Base-by-base conservation (phyloP, 2,113 vertebrate species). In the Tetrax tetrax region DNA sequence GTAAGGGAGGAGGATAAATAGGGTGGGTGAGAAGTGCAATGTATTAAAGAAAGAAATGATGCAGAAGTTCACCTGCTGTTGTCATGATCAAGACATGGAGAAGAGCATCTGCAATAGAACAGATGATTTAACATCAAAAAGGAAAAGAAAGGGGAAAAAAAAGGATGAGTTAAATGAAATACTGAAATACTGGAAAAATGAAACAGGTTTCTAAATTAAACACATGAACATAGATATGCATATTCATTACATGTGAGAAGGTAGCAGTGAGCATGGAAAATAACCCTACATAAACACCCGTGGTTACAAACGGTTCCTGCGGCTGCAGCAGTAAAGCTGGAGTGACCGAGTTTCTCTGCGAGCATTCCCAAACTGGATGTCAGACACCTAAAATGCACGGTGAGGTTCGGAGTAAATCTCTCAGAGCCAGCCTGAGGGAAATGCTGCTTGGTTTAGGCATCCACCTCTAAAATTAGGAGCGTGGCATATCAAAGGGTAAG, bases 21-120 rank as follows among this genome's bases (percentile, higher is more conserved):
- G 18, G 81, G 81, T 29, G 66, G 57, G 84, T 41, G 56, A 94
- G 74, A 93, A 91, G 69, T 90, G 79, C 97, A 96, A 84, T 80
- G 96, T 87, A 95, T 92, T 97, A 96, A 96, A 95, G 94, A 91
- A 96, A 98, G 97, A 98, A 98, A 98, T 97, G 95, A 98, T 97
- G 97, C 98, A 98, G 97, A 98, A 91, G 96, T 98, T 99, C 99
- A 99, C 99, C 99, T 99, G 99, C 99, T 99, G 98, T 98, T 98
- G 98, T 99, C 99, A 98, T 99, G 99, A 97, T 99, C 99, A 98
- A 98, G 98, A 98, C 98, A 99, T 97, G 99, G 99, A 99, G 99
- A 99, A 97, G 98, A 97, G 93, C 87, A 98, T 98, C 99, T 99
- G 98, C 96, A 99, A 98, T 86, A 98, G 98, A 99, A 98, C 95